Evolutionary conservation across 2,888 invertebrate genomes (phyloP), one percentile per base, ranked within the genome.

Genomic region (Xestoiulus laeticollis): DNA sequence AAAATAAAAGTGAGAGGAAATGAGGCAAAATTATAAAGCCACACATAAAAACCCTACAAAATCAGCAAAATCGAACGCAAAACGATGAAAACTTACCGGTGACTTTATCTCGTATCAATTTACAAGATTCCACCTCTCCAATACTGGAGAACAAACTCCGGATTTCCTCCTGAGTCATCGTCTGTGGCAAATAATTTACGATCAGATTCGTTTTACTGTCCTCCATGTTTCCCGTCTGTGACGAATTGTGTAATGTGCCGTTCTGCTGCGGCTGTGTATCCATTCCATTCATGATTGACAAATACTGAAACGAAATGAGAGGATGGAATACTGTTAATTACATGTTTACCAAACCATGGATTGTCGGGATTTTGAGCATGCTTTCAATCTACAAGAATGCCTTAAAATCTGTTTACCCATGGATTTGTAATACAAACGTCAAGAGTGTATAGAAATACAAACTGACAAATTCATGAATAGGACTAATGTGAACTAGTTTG

Each of bases 101-200:
- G 89, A 97, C 96, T 94, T 99, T 99, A 94, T 99, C 99, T 90
- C 99, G 94, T 92, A 99, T 99, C 92, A 99, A 94, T 93, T 99
- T 99, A 93, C 99, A 99, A 91, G 98, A 98, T 93, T 99, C 99
- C 89, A 99, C 98, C 92, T 99, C 99, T 88, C 99, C 99, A 92
- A 99, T 98, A 92, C 97, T 98, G 88, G 98, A 97, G 94, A 99
- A 99, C 88, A 99, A 94, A 88, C 98, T 97, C 89, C 99, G 95
- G 90, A 99, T 99, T 93, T 99, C 99, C 93, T 99, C 99, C 93
- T 99, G 99, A 88, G 98, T 98, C 99, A 99, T 99, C 91, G 97
- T 98, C 94, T 99, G 99, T 89, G 99, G 99, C 93, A 99, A 94
- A 93, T 99, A 99, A 94, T 99, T 99, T 92, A 99, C 99, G 93